These are phyloP conservation scores for Brachionus paranguensis DNA, from an alignment of 1,140 invertebrate species.

Conservation along the genomic window DNA sequence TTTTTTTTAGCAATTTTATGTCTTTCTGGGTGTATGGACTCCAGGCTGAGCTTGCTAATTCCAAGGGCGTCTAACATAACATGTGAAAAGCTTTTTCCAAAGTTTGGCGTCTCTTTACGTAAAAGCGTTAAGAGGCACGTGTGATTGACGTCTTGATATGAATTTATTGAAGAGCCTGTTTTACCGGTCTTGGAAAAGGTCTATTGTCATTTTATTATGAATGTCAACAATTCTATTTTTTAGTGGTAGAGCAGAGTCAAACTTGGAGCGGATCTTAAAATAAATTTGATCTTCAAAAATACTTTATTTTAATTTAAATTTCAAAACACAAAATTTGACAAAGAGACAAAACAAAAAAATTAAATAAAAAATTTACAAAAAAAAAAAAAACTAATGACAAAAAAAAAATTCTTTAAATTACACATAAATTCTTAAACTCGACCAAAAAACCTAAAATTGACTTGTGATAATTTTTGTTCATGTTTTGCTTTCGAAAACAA, in stretches of 20 bases:
- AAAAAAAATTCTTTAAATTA: neutral
- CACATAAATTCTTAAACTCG: neutral
- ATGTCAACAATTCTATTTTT: too few species aligned
- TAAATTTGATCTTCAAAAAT: neutral
- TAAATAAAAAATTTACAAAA: neutral
- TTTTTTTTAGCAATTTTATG: neutral
- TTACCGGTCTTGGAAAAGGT: too few species aligned
- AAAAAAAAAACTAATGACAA: neutral
- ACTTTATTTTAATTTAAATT: neutral
- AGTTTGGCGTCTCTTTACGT: too few species aligned
- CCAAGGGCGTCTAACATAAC: neutral
- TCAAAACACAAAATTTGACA: neutral
- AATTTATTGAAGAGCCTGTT: too few species aligned
- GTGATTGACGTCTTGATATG: too few species aligned
- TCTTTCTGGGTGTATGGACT: neutral
- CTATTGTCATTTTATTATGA: too few species aligned
- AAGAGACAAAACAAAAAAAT: neutral
- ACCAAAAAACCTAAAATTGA: neutral
- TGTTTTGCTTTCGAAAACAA: neutral
- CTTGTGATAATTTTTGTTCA: neutral
- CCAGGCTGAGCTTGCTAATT: too few species aligned
- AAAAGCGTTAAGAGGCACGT: too few species aligned
- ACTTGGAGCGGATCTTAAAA: too few species aligned
- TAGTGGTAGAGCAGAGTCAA: too few species aligned
- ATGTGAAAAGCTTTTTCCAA: neutral